A percentile compares a stretch with the other conserved stretches of the same genome.
Conservation (phyloP, 64 coral and sea anemone genomes). For the Astreopora myriophthalma region DNA sequence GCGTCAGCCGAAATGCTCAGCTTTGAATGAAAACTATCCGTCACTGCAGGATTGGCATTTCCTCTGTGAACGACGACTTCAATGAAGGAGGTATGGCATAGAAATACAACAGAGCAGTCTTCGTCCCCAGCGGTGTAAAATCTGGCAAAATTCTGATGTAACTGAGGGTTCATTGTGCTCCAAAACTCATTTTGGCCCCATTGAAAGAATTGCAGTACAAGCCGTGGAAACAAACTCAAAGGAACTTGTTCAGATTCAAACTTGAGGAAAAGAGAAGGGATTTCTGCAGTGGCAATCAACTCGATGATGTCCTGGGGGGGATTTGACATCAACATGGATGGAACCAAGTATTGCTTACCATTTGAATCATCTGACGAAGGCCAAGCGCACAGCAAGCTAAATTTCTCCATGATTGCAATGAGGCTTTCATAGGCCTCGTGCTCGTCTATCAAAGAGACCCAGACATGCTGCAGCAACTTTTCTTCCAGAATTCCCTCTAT, state of each 20-base stretch:
- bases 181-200: conserved; percentile 22
- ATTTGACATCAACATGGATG: conserved; percentile 28
- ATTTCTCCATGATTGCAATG: conserved; percentile 38
- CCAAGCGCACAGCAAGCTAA: conserved; percentile 24
- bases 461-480: neutral
- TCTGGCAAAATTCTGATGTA: conserved; percentile 25
- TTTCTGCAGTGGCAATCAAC: neutral
- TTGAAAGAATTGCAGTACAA: conserved; percentile 1
- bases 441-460: neutral
- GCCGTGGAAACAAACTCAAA: neutral
- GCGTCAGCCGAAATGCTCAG: neutral
- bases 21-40: neutral
- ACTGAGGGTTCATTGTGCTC: neutral
- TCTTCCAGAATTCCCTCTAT: neutral
- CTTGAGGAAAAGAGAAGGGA: conserved; percentile 25
- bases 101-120: conserved; percentile 16
- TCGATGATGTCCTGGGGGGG: neutral
- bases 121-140: neutral
- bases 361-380: neutral
- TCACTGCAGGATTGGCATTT: neutral
- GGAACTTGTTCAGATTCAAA: conserved; percentile 40
- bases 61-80: conserved; percentile 30
- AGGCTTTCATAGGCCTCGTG: neutral
- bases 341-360: neutral
- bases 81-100: neutral